Conservation (phyloP, 2,113 vertebrate species). For the Periophthalmus modestus region DNA sequence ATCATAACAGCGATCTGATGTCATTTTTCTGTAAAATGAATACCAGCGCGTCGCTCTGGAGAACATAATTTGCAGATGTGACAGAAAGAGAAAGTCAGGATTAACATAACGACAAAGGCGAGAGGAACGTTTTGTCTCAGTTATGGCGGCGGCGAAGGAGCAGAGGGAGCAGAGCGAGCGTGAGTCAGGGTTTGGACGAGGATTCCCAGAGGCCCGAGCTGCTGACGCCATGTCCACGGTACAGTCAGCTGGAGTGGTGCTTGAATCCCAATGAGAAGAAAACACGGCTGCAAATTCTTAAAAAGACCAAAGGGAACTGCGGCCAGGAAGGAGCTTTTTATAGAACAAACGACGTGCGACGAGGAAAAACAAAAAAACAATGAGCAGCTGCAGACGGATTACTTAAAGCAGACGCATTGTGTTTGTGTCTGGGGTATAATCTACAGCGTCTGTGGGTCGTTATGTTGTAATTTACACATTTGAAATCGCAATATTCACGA, state of each 20-base stretch:
- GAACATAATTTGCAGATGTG: constrained; percentile 12
- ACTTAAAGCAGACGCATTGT: not conserved
- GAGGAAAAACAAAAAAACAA: not conserved
- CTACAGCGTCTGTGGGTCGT: too few species aligned
- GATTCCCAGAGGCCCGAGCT: constrained; percentile 45
- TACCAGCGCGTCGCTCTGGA: constrained; percentile 11
- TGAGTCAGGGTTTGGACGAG: constrained; percentile 60
- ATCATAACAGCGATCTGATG: constrained; percentile 28
- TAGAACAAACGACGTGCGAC: not conserved
- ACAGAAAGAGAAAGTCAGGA: too few species aligned
- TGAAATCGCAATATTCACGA: too few species aligned
- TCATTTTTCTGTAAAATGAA: constrained; percentile 37
- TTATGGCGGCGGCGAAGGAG: constrained; percentile 18
- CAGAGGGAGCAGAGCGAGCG: constrained; percentile 15
- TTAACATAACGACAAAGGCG: not conserved
- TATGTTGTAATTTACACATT: too few species aligned
- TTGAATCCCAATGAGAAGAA: constrained; percentile 46
- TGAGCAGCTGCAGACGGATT: not conserved
- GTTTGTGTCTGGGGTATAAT: too few species aligned
- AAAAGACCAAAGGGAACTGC: not conserved
- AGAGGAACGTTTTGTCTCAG: constrained; percentile 18
- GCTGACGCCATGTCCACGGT: constrained; percentile 45
- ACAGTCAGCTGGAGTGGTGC: constrained; percentile 20
- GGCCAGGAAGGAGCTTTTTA: constrained; percentile 7
- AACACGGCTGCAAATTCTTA: constrained; percentile 18